These are phyloP conservation scores for Agrenia bidenticulata DNA, from an alignment of 2,888 invertebrate species.

Conservation along the genomic window DNA sequence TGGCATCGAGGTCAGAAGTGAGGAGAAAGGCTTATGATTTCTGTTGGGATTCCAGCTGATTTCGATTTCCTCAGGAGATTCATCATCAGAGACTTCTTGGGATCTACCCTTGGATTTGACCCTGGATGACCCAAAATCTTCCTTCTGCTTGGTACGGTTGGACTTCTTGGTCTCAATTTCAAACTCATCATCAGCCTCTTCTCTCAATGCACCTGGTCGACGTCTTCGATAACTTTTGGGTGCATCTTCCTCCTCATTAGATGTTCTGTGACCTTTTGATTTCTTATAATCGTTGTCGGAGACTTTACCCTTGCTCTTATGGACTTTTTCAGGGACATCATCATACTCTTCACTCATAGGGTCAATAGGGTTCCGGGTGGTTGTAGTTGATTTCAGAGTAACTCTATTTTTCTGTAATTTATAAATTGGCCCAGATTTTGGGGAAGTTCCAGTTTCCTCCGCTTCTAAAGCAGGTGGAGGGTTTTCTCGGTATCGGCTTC, in stretches of 20 bases:
- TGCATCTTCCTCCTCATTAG: constrained; percentile 18
- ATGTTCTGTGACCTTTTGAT: not conserved
- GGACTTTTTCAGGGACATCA: constrained; percentile 14
- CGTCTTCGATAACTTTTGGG: constrained; percentile 21
- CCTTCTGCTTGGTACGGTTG: not conserved
- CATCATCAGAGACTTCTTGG: not conserved
- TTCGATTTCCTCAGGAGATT: not conserved
- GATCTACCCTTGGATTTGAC: too few relatives aligned
- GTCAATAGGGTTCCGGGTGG: constrained; percentile 30
- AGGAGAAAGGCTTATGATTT: too few relatives aligned
- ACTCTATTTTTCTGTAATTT: not conserved
- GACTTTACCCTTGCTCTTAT: not conserved
- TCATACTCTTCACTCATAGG: constrained; percentile 38
- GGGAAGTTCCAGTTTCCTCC: constrained; percentile 19
- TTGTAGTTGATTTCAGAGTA: constrained; percentile 12
- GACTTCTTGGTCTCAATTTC: constrained; percentile 2
- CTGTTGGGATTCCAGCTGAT: too few relatives aligned
- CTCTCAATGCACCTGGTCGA: constrained; percentile 30
- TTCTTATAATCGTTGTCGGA: not conserved
- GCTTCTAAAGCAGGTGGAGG: constrained; percentile 19
- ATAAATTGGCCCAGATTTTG: not conserved
- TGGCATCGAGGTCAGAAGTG: not conserved
- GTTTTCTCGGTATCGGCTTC: constrained; percentile 34
- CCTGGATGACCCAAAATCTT: not conserved
- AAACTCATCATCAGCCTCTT: constrained; percentile 22